These are phyloP conservation scores for Mycalesis mineus DNA, from an alignment of 2,888 invertebrate species.

Conservation along the genomic window DNA sequence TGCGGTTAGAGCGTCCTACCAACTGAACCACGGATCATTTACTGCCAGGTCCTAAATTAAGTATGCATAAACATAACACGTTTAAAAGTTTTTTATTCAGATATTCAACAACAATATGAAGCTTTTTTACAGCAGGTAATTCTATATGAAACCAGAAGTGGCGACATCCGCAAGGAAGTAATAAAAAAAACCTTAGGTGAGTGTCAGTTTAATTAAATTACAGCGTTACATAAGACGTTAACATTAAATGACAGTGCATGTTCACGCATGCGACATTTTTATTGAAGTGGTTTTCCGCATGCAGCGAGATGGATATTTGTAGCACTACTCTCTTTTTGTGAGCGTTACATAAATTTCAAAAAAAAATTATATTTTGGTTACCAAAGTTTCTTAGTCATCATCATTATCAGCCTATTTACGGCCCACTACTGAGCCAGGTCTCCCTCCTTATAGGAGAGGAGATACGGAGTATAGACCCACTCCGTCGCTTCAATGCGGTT, in stretches of 20 bases:
- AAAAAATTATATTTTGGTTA: no score
- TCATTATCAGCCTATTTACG: no score
- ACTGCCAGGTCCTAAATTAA: no score
- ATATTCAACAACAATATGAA: neutral
- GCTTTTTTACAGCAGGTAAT: neutral
- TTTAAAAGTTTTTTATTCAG: no score
- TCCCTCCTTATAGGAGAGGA: no score
- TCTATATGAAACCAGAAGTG: neutral
- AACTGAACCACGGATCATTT: no score
- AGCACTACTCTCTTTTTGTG: neutral
- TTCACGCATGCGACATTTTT: neutral
- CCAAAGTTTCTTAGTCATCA: no score
- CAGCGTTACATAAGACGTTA: neutral
- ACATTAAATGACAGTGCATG: neutral
- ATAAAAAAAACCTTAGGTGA: neutral
- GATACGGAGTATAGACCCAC: no score
- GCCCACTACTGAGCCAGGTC: no score
- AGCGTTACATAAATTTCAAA: neutral
- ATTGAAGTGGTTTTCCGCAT: neutral
- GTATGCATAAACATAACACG: no score
- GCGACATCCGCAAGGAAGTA: neutral
- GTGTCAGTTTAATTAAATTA: neutral
- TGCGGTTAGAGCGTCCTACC: no score
- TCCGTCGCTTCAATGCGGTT: no score
- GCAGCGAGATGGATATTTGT: neutral